Conservation (phyloP, 2,113 vertebrate species). For the Delphinus delphis region DNA sequence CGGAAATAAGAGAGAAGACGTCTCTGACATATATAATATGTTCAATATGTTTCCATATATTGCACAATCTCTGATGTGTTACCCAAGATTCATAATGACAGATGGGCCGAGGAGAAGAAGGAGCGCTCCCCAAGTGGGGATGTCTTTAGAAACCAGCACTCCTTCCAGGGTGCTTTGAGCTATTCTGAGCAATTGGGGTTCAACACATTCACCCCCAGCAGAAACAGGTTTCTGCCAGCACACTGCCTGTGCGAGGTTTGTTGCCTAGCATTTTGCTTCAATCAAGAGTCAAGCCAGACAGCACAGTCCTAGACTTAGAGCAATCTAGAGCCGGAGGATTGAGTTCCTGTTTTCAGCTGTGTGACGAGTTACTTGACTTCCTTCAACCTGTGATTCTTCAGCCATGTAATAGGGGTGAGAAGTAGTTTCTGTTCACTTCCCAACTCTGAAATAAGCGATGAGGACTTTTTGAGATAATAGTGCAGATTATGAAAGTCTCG, state of each 20-base stretch:
- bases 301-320: not conserved
- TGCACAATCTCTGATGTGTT: slow-evolving; percentile 26
- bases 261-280: slow-evolving; percentile 53
- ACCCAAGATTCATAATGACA: slow-evolving; percentile 44
- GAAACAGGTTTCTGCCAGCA: slow-evolving; percentile 52
- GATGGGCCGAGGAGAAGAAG: slow-evolving; percentile 52
- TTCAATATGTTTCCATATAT: slow-evolving; percentile 62
- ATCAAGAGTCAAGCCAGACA: slow-evolving; percentile 13
- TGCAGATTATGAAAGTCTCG: not conserved
- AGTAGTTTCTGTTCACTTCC: not conserved
- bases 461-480: not conserved
- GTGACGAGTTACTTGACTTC: not conserved
- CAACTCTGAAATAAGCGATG: not conserved
- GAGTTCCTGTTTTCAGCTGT: not conserved
- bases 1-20: slow-evolving; percentile 46
- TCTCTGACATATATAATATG: slow-evolving; percentile 63
- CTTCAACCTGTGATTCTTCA: not conserved
- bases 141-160: slow-evolving; percentile 60
- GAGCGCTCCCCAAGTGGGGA: not conserved
- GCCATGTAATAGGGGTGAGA: not conserved
- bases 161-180: slow-evolving; percentile 43
- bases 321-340: not conserved
- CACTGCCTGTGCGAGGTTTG: slow-evolving; percentile 33
- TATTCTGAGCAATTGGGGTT: slow-evolving; percentile 64
- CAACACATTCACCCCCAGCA: slow-evolving; percentile 57